Conservation (phyloP, 2,113 vertebrate genomes). For the Ursus arctos region DNA sequence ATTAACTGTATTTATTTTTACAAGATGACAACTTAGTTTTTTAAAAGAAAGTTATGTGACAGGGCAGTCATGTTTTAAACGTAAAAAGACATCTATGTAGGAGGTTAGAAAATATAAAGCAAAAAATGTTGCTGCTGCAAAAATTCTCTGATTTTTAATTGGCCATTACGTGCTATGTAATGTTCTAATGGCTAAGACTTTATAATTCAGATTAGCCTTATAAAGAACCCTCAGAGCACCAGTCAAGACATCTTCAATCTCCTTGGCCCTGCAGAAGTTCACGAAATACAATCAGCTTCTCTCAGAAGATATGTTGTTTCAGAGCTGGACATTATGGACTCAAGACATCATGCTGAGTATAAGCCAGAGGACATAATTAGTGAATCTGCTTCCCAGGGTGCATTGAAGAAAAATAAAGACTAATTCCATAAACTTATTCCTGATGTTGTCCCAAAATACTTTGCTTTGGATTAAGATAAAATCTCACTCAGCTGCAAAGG, state of each 20-base stretch:
- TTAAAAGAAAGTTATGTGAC: background rate
- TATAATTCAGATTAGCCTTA: constrained; percentile 42
- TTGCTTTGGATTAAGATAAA: constrained; percentile 52
- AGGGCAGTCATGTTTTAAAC: background rate
- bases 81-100: background rate
- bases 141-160: constrained; percentile 28
- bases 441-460: constrained; percentile 12
- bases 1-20: constrained; percentile 20
- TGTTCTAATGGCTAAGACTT: background rate
- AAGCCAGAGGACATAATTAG: constrained; percentile 54
- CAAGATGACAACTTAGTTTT: background rate
- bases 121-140: background rate
- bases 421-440: constrained; percentile 32
- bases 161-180: background rate
- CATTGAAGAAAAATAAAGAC: constrained; percentile 52
- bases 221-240: background rate
- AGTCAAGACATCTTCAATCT: background rate
- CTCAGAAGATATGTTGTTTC: constrained; percentile 5
- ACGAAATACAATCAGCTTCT: constrained; percentile 39
- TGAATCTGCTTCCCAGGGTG: background rate
- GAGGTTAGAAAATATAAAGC: constrained; percentile 32
- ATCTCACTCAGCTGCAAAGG: constrained; percentile 29
- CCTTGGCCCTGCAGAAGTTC: background rate
- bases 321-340: background rate
- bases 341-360: constrained; percentile 19